A percentile compares a stretch with the other conserved stretches of the same genome.
Evolutionary conservation across 2,113 vertebrate species (phyloP).

Genomic region (Sphaerodactylus townsendi): DNA sequence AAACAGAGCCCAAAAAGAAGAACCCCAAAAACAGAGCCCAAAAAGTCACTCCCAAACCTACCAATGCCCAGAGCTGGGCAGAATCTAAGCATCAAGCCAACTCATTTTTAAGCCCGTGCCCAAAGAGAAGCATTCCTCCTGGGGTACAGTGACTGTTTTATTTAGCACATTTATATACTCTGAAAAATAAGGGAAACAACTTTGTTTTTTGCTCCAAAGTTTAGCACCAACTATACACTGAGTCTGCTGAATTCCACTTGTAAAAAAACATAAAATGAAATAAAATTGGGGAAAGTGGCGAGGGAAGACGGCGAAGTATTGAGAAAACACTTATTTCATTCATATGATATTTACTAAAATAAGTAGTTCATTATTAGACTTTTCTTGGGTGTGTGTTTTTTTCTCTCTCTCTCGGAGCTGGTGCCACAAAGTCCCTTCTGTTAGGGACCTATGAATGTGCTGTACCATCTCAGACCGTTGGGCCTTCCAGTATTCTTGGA

Average conservation of each 20-base stretch:
- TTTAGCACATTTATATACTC: not conserved
- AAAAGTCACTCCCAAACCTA: not conserved
- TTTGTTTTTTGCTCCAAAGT: not conserved
- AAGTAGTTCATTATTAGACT: slow-evolving; percentile 69
- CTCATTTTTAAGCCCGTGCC: not conserved
- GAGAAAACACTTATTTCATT: slow-evolving; percentile 71
- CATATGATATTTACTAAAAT: slow-evolving; percentile 69
- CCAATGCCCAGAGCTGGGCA: not conserved
- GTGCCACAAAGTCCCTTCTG: slow-evolving; percentile 61
- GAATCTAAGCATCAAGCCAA: not conserved
- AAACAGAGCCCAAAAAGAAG: too few species aligned
- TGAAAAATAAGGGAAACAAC: accelerated
- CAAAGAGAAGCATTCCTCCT: accelerated
- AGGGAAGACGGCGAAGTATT: slow-evolving; percentile 48
- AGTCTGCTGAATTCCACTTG: slow-evolving; percentile 59
- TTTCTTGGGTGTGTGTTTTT: slow-evolving; percentile 45
- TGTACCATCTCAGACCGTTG: slow-evolving; percentile 11
- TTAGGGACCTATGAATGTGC: slow-evolving; percentile 17
- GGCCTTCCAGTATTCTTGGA: not conserved
- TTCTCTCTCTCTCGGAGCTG: slow-evolving; percentile 8
- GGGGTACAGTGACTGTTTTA: slow-evolving; percentile 28
- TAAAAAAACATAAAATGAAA: slow-evolving; percentile 40
- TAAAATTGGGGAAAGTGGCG: slow-evolving; percentile 46
- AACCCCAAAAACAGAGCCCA: not conserved
- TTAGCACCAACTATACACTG: accelerated